phyloP scores from a whole-genome alignment of 2,888 invertebrate genomes.

The Eristalis tenax region DNA sequence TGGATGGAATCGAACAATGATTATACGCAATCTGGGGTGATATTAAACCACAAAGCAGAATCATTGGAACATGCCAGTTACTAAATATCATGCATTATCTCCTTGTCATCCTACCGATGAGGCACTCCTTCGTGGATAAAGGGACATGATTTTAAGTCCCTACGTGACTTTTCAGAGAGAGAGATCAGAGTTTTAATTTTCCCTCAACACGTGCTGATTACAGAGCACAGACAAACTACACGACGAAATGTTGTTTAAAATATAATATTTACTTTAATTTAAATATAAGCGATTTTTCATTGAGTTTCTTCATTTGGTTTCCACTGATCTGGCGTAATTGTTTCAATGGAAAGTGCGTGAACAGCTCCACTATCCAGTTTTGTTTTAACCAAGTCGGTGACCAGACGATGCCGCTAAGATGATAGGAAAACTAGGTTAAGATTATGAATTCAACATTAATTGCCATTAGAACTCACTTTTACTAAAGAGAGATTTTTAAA shows the following conservation, averaged over 20 bases:
- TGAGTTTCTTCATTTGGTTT: constrained; percentile 75
- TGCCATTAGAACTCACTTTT: constrained; percentile 84
- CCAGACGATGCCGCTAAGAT: constrained; percentile 90
- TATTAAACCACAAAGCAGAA: no score
- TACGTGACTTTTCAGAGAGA: no score
- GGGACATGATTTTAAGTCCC: no score
- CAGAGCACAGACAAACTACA: background rate
- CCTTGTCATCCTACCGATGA: no score
- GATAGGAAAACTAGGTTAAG: background rate
- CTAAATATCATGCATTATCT: no score
- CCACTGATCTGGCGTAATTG: constrained; percentile 92
- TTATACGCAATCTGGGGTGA: background rate
- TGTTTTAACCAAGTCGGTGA: constrained; percentile 90
- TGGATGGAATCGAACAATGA: no score
- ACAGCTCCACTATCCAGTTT: constrained; percentile 88
- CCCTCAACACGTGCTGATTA: background rate
- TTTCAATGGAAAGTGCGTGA: constrained; percentile 95
- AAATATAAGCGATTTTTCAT: background rate
- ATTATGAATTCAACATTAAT: background rate
- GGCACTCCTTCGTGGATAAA: background rate
- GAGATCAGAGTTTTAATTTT: background rate
- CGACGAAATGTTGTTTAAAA: background rate
- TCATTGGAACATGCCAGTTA: background rate
- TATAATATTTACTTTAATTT: background rate
- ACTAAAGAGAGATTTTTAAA: constrained; percentile 90